phyloP scores from a whole-genome alignment of 2,888 invertebrate species.

The Sycophila texana region DNA sequence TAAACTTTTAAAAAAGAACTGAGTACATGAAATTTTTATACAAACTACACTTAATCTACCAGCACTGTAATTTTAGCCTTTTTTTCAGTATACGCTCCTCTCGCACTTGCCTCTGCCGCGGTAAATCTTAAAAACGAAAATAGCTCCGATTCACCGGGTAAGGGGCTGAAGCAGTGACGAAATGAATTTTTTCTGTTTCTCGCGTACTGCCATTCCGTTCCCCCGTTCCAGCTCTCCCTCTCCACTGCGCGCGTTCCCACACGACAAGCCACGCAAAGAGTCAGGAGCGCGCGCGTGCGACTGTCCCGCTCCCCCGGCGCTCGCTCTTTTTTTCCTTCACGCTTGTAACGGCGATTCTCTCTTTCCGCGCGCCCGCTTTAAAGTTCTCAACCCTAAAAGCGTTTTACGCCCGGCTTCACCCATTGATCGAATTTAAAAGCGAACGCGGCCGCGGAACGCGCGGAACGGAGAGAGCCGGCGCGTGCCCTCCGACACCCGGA shows the following conservation, averaged over 20 bases:
- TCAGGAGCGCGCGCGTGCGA: conserved; percentile 28
- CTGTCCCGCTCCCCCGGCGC: conserved; percentile 57
- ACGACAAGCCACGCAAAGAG: conserved; percentile 58
- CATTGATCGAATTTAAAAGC: conserved; percentile 76
- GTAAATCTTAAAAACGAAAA: conserved; percentile 48
- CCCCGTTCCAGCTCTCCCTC: conserved; percentile 1
- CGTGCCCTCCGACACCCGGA: conserved; percentile 75
- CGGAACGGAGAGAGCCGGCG: conserved; percentile 60
- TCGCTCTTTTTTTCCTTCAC: conserved; percentile 59
- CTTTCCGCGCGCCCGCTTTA: conserved; percentile 63
- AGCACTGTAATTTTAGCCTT: too few relatives aligned
- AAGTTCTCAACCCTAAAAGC: conserved; percentile 75
- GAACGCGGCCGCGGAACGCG: conserved; percentile 62
- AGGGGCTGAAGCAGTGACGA: conserved; percentile 53
- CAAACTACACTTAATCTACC: background rate
- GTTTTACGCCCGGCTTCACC: conserved; percentile 74
- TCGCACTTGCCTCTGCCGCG: background rate
- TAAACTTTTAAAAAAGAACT: too few relatives aligned
- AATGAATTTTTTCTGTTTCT: conserved; percentile 55
- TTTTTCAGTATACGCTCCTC: background rate
- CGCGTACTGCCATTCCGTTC: conserved; percentile 10
- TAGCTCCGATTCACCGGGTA: conserved; percentile 20
- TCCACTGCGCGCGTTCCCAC: conserved; percentile 56
- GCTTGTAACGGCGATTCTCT: conserved; percentile 35
- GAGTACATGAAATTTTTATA: too few relatives aligned